These are phyloP conservation scores for Diachasmimorpha longicaudata DNA, from an alignment of 1,140 invertebrate species.

Conservation along the genomic window DNA sequence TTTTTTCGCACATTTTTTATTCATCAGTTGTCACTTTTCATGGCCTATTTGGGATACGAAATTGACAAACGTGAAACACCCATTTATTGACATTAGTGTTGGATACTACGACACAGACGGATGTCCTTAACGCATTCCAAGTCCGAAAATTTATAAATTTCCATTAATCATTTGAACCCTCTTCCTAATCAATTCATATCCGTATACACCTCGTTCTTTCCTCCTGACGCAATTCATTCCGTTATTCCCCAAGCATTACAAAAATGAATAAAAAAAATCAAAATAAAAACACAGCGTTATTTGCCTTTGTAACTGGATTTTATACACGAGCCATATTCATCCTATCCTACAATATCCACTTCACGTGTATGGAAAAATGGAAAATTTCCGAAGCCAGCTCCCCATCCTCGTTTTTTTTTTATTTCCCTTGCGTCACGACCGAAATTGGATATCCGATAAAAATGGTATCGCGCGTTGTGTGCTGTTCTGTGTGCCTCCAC, in stretches of 20 bases:
- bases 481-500: not conserved
- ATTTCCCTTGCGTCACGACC: slow-evolving; percentile 6
- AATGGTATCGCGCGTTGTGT: slow-evolving; percentile 21
- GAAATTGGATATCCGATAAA: slow-evolving; percentile 33
- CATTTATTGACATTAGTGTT: no score
- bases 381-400: not conserved
- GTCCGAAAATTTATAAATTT: no score
- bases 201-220: no score
- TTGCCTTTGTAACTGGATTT: not conserved
- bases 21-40: no score
- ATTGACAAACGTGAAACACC: no score
- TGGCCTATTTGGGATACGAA: no score
- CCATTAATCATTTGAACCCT: no score
- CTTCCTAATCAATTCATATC: no score
- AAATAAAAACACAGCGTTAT: not conserved
- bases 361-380: not conserved
- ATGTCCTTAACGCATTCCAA: no score
- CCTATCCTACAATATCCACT: not conserved
- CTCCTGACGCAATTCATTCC: not conserved
- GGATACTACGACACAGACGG: no score
- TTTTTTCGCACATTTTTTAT: no score
- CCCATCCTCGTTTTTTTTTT: not conserved
- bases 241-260: not conserved
- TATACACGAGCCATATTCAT: not conserved
- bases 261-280: not conserved